Base-by-base conservation (phyloP, 2,888 invertebrate genomes). In the Drosophila prolongata region DNA sequence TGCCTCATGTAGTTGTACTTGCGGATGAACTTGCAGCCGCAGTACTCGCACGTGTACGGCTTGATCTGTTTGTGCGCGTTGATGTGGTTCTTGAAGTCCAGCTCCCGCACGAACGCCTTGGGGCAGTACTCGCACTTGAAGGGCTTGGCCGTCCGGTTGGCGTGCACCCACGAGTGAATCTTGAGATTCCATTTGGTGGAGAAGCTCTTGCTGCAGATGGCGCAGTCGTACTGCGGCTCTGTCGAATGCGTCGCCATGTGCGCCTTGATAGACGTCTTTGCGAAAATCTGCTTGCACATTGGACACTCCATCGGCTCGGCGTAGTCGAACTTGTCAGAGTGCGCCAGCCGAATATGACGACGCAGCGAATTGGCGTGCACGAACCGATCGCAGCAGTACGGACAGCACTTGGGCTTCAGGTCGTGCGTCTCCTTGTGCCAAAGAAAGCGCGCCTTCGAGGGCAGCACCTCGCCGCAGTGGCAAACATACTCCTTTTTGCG, bases 131-230 rank as follows among this genome's bases (percentile, higher is more conserved):
- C 94, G 92, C 97, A 97, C 91, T 97, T 97, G 93, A 94, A 97
- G 1, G 97, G 97, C 90, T 97, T 97, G 34, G 96, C 94, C 14
- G 96, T 95, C 73, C 97, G 95, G 56, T 95, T 95, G 61, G 96
- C 95, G 93, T 98, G 97, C 55, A 96, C 97, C 97, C 97, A 97
- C 78, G 96, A 95, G 93, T 98, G 97, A 79, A 97, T 94, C 90
- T 97, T 96, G 56, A 97, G 93, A 93, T 97, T 97, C 96, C 97
- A 97, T 91, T 97, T 97, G 79, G 97, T 97, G 79, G 96, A 96
- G 93, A 97, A 97, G 35, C 95, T 94, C 91, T 97, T 97, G 90
- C 95, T 96, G 93, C 98, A 97, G 59, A 97, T 95, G 58, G 95
- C 93, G 92, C 98, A 98, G 68, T 95, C 93, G 93, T 94, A 96